phyloP scores from a whole-genome alignment of 2,888 invertebrate genomes.

The Phalera bucephala region DNA sequence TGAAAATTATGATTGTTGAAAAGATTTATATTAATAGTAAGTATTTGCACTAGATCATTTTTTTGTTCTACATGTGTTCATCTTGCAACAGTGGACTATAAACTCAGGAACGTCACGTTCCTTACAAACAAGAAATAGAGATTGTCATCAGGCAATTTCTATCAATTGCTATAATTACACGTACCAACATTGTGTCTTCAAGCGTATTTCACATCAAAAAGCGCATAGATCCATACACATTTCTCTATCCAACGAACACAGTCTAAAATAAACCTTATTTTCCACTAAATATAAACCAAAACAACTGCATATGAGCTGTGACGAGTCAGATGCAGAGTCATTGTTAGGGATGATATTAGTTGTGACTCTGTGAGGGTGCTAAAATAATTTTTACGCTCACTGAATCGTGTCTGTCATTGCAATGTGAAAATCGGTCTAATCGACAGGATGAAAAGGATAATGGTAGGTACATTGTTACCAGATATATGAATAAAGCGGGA shows the following conservation, averaged over 20 bases:
- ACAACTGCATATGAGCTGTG: neutral
- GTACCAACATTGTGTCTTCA: conserved; percentile 7
- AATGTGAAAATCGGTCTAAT: conserved; percentile 25
- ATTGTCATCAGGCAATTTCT: too few relatives aligned
- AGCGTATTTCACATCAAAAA: conserved; percentile 16
- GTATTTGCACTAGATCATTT: too few relatives aligned
- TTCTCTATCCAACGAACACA: conserved; percentile 2
- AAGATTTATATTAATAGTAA: too few relatives aligned
- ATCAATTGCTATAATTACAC: conserved; percentile 6
- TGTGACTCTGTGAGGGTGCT: conserved; percentile 33
- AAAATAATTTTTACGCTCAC: conserved; percentile 36
- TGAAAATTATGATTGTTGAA: too few relatives aligned
- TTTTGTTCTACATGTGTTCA: too few relatives aligned
- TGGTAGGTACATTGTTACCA: too few relatives aligned
- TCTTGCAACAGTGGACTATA: too few relatives aligned
- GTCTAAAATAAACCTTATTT: conserved; percentile 7
- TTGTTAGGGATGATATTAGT: conserved; percentile 40
- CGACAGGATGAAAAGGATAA: conserved; percentile 3
- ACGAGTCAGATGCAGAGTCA: conserved; percentile 41
- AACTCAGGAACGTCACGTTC: too few relatives aligned
- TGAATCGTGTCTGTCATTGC: conserved; percentile 28
- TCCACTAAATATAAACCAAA: conserved; percentile 6
- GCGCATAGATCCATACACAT: conserved; percentile 12
- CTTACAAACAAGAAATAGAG: too few relatives aligned
- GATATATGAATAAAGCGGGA: too few relatives aligned